Evolutionary conservation across 1,140 invertebrate genomes (phyloP).

Genomic region (Trichogramma pretiosum): DNA sequence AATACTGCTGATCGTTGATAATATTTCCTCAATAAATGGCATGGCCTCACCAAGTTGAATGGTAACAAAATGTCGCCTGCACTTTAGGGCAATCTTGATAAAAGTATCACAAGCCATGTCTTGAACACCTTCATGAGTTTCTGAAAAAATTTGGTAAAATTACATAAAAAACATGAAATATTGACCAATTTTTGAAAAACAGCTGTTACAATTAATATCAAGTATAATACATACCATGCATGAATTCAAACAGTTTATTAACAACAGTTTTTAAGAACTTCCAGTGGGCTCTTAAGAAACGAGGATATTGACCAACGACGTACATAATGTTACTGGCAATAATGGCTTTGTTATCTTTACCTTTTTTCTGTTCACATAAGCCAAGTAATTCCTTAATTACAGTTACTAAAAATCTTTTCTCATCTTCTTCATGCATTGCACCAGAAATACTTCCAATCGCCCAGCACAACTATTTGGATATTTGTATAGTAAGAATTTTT

Average conservation of each 20-base stretch:
- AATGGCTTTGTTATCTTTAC: conserved; percentile 99
- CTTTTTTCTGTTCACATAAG: conserved; percentile 97
- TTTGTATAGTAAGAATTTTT: conserved; percentile 9
- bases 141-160: conserved; percentile 43
- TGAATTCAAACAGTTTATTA: conserved; percentile 99
- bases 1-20: conserved; percentile 90
- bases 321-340: conserved; percentile 99
- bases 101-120: conserved; percentile 99
- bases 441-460: conserved; percentile 99
- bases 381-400: conserved; percentile 98
- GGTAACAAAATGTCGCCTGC: conserved; percentile 93
- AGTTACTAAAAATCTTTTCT: conserved; percentile 97
- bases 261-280: conserved; percentile 99
- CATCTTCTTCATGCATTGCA: conserved; percentile 98
- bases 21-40: conserved; percentile 99
- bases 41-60: conserved; percentile 92
- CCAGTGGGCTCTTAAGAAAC: conserved; percentile 99
- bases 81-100: conserved; percentile 99
- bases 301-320: conserved; percentile 98
- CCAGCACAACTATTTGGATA: conserved; percentile 76
- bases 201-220: not conserved
- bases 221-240: conserved; percentile 75
- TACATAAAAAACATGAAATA: conserved; percentile 11
- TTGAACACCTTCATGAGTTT: conserved; percentile 98
- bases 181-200: not conserved